Evolutionary conservation across 2,113 vertebrate genomes (phyloP).

Genomic region (Dunckerocampus dactyliophorus): DNA sequence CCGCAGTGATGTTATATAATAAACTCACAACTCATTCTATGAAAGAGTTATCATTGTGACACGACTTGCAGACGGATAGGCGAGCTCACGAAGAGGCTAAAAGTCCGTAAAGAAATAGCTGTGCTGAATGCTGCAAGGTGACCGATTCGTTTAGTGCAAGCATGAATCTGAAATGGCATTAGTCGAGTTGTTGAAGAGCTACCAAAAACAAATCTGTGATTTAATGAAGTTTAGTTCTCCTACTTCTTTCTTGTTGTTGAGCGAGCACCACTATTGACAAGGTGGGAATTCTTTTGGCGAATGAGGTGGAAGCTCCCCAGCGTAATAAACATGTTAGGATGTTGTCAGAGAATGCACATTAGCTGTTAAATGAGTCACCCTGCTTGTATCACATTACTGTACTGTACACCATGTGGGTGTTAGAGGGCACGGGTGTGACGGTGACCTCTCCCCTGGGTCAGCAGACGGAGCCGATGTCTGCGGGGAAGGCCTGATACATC

Average conservation of each 20-base stretch:
- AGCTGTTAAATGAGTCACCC: conserved; percentile 13
- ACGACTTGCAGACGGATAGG: conserved; percentile 5
- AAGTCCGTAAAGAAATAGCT: conserved; percentile 12
- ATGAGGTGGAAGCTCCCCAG: conserved; percentile 3
- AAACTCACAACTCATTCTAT: conserved; percentile 18
- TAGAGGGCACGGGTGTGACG: conserved; percentile 40
- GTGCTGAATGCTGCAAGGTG: conserved; percentile 2
- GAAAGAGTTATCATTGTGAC: conserved; percentile 27
- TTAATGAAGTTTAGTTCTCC: not conserved
- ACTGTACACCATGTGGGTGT: conserved; percentile 21
- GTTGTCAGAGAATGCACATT: conserved; percentile 1
- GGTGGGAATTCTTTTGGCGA: conserved; percentile 6
- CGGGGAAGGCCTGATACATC: conserved; percentile 34
- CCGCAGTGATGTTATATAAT: conserved; percentile 17
- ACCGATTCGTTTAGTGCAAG: not conserved
- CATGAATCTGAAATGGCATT: not conserved
- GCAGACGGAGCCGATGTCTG: conserved; percentile 29
- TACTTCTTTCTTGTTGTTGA: not conserved
- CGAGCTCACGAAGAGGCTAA: not conserved
- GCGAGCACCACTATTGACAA: not conserved
- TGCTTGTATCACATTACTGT: conserved; percentile 15
- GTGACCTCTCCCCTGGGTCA: conserved; percentile 57
- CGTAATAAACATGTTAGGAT: conserved; percentile 22
- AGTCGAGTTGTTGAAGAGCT: not conserved
- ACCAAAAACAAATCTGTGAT: conserved; percentile 4